Evolutionary conservation across 2,888 invertebrate species (phyloP).

Genomic region (Rhamnusium bicolor): DNA sequence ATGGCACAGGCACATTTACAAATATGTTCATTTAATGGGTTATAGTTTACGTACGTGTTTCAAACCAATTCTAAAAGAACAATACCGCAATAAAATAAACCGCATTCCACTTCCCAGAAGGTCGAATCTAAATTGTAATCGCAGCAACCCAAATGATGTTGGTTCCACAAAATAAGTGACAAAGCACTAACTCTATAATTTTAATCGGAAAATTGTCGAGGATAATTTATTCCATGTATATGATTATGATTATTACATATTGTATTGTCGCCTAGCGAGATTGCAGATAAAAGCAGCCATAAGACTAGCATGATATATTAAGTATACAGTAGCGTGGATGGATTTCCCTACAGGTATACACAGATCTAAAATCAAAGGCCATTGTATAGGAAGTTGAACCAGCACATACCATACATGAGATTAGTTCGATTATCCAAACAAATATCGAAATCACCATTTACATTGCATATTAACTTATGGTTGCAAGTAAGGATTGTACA

Average conservation of each 20-base stretch:
- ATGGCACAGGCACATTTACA: neutral
- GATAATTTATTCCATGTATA: conserved; percentile 58
- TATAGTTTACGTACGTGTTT: neutral
- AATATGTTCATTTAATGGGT: neutral
- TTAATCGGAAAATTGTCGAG: conserved; percentile 48
- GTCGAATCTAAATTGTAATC: conserved; percentile 37
- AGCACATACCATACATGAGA: conserved; percentile 36
- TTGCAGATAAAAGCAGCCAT: conserved; percentile 47
- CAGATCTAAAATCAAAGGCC: conserved; percentile 53
- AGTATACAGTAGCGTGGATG: conserved; percentile 55
- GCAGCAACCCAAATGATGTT: conserved; percentile 22
- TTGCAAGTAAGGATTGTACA: neutral
- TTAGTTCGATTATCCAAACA: conserved; percentile 39
- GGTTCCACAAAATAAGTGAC: conserved; percentile 27
- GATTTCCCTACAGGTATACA: conserved; percentile 49
- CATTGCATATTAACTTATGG: neutral
- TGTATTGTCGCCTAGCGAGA: conserved; percentile 58
- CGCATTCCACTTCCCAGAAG: conserved; percentile 29
- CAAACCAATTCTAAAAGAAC: neutral
- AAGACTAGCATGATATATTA: conserved; percentile 53
- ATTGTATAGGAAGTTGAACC: conserved; percentile 50
- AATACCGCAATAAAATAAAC: conserved; percentile 7
- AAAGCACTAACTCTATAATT: conserved; percentile 47
- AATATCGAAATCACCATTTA: conserved; percentile 12
- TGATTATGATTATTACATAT: conserved; percentile 62